These are phyloP conservation scores for Acronicta alni DNA, from an alignment of 2,888 invertebrate genomes.

Conservation along the genomic window DNA sequence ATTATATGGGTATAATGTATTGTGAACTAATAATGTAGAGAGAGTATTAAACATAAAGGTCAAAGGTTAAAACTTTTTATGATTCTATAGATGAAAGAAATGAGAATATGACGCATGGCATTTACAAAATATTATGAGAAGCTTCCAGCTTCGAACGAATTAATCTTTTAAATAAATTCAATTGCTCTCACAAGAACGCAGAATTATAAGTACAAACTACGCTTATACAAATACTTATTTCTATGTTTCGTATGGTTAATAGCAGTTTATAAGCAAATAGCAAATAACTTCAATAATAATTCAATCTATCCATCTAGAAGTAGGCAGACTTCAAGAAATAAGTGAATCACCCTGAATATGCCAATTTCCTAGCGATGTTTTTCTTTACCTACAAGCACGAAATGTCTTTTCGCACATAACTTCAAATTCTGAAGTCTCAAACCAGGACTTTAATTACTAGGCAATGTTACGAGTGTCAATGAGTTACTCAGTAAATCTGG, in stretches of 20 bases:
- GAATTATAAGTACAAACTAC: conserved; percentile 16
- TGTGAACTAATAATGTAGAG: no score
- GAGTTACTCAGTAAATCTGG: no score
- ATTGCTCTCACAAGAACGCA: conserved; percentile 5
- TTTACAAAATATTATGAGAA: conserved; percentile 16
- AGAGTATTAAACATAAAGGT: no score
- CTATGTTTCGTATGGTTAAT: no score
- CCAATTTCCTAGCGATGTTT: no score
- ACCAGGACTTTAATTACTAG: no score
- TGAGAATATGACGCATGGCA: conserved; percentile 1
- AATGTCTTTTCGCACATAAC: no score
- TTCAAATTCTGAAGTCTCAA: no score
- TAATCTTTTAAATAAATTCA: background rate
- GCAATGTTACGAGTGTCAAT: no score
- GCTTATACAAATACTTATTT: conserved; percentile 9
- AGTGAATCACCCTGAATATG: background rate
- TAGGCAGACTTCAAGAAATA: background rate
- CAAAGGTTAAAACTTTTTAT: conserved; percentile 25
- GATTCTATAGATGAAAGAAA: conserved; percentile 6
- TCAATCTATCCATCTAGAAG: conserved; percentile 15
- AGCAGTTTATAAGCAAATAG: background rate
- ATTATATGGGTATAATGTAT: no score
- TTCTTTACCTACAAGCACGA: no score
- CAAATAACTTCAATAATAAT: conserved; percentile 18
- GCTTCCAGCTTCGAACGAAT: conserved; percentile 13